Evolutionary conservation across 2,888 invertebrate species (phyloP).

Genomic region (Hetaerina titia): DNA sequence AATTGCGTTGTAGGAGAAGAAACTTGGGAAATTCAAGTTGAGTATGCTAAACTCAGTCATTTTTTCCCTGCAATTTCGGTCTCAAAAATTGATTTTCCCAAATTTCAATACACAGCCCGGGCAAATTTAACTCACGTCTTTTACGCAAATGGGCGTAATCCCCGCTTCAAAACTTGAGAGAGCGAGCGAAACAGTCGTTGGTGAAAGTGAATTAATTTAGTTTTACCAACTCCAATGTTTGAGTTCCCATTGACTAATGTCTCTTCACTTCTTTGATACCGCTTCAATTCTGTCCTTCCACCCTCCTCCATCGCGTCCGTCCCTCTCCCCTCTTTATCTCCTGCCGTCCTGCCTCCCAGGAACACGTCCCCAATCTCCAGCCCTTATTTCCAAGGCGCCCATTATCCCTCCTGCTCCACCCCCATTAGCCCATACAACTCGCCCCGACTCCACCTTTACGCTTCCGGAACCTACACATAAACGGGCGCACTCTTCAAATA

Average conservation of each 20-base stretch:
- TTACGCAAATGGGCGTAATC: no score
- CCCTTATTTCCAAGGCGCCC: background rate
- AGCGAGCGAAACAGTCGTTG: background rate
- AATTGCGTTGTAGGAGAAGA: no score
- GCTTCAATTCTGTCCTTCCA: background rate
- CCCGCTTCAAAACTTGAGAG: no score
- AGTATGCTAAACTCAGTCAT: no score
- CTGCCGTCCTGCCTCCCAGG: background rate
- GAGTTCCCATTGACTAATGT: background rate
- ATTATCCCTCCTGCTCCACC: background rate
- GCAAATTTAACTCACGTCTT: no score
- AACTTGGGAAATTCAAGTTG: no score
- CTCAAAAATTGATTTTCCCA: no score
- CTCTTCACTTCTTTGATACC: background rate
- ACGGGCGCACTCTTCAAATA: slow-evolving; percentile 21
- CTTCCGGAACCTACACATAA: slow-evolving; percentile 6
- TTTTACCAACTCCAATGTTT: background rate
- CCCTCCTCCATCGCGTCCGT: background rate
- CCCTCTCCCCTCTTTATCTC: background rate
- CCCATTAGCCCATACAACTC: slow-evolving; percentile 8
- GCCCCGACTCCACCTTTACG: background rate
- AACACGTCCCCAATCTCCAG: background rate
- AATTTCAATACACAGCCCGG: no score
- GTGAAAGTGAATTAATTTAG: background rate
- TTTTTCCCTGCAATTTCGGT: no score